A percentile compares a stretch with the other conserved stretches of the same genome.
phyloP scores from a whole-genome alignment of 2,888 invertebrate species.

The Andrena trimmerana region DNA sequence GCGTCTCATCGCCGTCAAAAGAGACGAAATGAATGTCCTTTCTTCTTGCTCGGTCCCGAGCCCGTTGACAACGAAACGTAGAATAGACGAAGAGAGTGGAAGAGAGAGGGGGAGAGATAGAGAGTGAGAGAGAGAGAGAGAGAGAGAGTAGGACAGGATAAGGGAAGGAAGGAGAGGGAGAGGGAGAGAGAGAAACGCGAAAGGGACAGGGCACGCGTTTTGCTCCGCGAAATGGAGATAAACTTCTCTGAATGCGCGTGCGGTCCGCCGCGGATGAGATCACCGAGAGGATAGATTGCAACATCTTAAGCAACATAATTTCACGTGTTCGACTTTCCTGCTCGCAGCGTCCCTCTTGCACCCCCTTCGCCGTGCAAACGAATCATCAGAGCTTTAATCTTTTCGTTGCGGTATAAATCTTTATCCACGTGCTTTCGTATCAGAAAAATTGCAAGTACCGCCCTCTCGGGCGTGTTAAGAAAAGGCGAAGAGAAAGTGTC shows the following conservation, averaged over 20 bases:
- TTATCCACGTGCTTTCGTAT: not conserved
- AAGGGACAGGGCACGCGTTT: conserved; percentile 46
- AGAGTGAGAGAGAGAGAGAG: not conserved
- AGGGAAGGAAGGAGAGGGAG: not conserved
- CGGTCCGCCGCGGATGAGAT: conserved; percentile 49
- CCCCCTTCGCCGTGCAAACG: not conserved
- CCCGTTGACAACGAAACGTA: conserved; percentile 43
- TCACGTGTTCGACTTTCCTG: conserved; percentile 46
- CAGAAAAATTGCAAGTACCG: too few species aligned
- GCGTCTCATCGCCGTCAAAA: conserved; percentile 84
- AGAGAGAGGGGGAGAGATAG: not conserved
- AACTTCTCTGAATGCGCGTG: conserved; percentile 54
- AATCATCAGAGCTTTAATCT: conserved; percentile 6
- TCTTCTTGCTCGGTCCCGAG: conserved; percentile 59
- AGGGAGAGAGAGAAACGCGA: not conserved
- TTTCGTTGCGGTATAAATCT: conserved; percentile 5
- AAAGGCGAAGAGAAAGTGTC: too few species aligned
- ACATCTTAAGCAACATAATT: conserved; percentile 52
- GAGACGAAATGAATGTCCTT: conserved; percentile 77
- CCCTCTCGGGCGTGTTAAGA: too few species aligned
- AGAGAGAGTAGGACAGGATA: not conserved
- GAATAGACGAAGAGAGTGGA: conserved; percentile 6
- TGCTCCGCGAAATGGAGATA: conserved; percentile 58
- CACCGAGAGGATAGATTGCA: conserved; percentile 41
- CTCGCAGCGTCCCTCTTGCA: conserved; percentile 3